Base-by-base conservation (phyloP, 2,888 invertebrate genomes). In the Epiblema foenella region DNA sequence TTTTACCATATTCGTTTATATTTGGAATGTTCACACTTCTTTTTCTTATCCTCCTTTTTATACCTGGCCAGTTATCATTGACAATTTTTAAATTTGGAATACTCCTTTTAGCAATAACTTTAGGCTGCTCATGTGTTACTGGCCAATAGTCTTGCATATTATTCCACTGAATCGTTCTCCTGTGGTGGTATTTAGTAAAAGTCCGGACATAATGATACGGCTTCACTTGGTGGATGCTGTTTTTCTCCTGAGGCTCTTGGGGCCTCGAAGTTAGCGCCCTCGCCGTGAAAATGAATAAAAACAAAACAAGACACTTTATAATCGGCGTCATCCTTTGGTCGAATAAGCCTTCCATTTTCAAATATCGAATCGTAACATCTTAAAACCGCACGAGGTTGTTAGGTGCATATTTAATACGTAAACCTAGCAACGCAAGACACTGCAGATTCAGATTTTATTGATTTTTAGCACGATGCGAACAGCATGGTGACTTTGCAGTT, bases 111-210 rank as follows among this genome's bases (percentile, higher is more conserved):
- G 63, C 75, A 37, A 87, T 81, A 5, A 80, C 75, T 74, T 81
- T 87, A 29, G 83, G 81, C 15, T 85, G 82, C 17, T 87, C 86
- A 57, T 83, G 80, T 54, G 78, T 77, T 12, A 78, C 64, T 63
- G 84, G 79, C 84, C 84, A 86, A 70, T 89, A 83, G 71, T 90
- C 89, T 71, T 81, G 84, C 18, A 77, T 52, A 64, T 83, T 84
- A 66, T 88, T 88, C 88, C 89, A 88, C 52, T 89, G 90, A 69
- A 86, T 90, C 20, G 90, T 90, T 71, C 93, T 84, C 77, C 91
- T 88, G 69, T 93, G 93, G 51, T 93, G 93, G 67, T 93, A 91
- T 81, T 93, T 93, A 0, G 91, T 93, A 75, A 93, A 93, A 5
- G 92, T 91, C 58, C 93, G 84, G n/a, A 93, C 91, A 78, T 91